Evolutionary conservation across 2,888 invertebrate genomes (phyloP).

Genomic region (Callimorpha dominula): DNA sequence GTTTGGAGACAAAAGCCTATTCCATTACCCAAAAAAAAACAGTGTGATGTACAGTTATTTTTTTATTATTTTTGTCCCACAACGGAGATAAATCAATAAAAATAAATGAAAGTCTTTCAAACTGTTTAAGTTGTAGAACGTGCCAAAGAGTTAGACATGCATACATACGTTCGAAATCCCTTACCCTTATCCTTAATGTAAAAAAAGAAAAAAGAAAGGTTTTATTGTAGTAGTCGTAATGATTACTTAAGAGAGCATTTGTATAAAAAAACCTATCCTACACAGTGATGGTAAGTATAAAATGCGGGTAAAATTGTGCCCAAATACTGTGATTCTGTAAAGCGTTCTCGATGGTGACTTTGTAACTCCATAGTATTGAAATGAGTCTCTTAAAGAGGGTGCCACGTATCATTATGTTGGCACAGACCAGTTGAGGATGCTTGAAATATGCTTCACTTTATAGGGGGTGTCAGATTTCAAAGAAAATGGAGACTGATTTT

Average conservation of each 20-base stretch:
- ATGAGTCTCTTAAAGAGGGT: constrained; percentile 21
- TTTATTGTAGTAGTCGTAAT: not conserved
- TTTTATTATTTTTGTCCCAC: no score
- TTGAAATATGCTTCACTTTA: constrained; percentile 15
- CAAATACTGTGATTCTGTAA: not conserved
- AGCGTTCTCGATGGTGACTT: not conserved
- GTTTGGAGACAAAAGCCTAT: no score
- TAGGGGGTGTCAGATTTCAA: constrained; percentile 2
- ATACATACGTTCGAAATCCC: no score
- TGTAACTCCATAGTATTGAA: constrained; percentile 24
- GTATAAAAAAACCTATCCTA: not conserved
- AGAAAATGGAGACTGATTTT: not conserved
- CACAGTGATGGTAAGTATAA: no score
- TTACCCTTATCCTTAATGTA: no score
- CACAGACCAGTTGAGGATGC: constrained; percentile 16
- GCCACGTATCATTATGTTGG: constrained; percentile 30
- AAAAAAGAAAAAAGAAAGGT: no score
- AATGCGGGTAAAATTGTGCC: not conserved
- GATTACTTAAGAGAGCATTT: not conserved
- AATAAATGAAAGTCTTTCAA: no score
- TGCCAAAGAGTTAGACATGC: no score
- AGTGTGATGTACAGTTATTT: no score
- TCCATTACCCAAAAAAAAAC: no score
- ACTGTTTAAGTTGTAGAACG: no score
- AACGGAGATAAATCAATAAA: no score